Conservation (phyloP, 2,888 invertebrate genomes). For the Adineta ricciae region DNA sequence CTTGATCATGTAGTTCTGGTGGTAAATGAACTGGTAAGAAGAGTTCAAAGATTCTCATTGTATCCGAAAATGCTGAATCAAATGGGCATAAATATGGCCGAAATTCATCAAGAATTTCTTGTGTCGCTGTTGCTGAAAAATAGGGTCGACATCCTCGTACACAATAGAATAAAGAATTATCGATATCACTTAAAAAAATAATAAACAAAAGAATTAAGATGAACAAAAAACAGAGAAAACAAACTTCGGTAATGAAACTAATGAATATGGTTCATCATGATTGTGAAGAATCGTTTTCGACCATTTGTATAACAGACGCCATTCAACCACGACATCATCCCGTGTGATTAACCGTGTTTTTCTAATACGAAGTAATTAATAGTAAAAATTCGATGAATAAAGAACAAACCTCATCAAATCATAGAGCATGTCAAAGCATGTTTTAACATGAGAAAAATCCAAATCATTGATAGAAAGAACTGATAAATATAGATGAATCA, state of each 20-base stretch:
- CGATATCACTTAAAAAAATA: background rate
- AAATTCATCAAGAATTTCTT: conserved; percentile 33
- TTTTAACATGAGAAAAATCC: conserved; percentile 27
- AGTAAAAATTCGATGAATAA: background rate
- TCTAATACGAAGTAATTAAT: background rate
- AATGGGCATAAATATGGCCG: conserved; percentile 29
- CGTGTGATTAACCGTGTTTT: background rate
- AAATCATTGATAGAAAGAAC: conserved; percentile 14
- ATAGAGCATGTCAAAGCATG: conserved; percentile 11
- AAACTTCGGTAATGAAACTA: background rate
- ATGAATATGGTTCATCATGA: background rate
- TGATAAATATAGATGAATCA: conserved; percentile 23
- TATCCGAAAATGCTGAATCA: conserved; percentile 26
- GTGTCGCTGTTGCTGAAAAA: conserved; percentile 4
- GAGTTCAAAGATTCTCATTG: conserved; percentile 54
- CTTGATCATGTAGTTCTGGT: conserved; percentile 54
- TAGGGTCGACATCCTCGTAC: background rate
- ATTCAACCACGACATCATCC: background rate
- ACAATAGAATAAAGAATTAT: background rate
- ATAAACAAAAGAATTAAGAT: background rate
- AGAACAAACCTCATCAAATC: background rate
- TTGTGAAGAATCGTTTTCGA: background rate
- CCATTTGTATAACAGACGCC: background rate
- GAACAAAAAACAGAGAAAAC: background rate
- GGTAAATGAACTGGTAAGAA: conserved; percentile 68